phyloP scores from a whole-genome alignment of 2,797 vertebrate species.

The Tenualosa thibaudeaui region DNA sequence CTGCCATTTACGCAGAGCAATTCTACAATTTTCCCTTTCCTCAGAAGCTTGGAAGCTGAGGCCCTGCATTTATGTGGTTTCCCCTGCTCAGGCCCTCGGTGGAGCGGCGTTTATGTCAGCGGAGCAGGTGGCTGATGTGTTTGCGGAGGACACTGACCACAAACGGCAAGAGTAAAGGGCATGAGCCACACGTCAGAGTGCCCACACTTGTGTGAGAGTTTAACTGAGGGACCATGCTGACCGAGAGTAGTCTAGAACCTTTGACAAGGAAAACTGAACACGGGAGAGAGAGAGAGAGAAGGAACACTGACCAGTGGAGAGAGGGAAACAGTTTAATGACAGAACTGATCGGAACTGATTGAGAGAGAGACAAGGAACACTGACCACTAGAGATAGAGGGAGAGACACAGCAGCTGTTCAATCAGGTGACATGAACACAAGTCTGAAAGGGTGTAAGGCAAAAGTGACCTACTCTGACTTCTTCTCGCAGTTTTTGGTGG shows the following conservation, averaged over 20 bases:
- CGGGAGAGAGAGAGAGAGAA: not conserved
- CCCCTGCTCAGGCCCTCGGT: not conserved
- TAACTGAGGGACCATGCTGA: not conserved
- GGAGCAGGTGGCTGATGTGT: not conserved
- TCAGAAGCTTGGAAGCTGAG: not conserved
- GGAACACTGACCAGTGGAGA: not conserved
- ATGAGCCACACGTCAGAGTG: not conserved
- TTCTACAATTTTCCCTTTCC: slow-evolving; percentile 10
- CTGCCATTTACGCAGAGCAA: not conserved
- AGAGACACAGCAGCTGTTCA: not conserved
- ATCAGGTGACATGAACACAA: too few relatives aligned
- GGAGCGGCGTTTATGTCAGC: not conserved
- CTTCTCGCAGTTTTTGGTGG: slow-evolving; percentile 79
- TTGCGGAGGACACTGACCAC: not conserved
- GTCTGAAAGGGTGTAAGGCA: too few relatives aligned
- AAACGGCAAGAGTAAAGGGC: not conserved
- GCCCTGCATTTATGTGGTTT: slow-evolving; percentile 6
- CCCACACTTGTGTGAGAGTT: not conserved
- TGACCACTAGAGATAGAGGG: not conserved
- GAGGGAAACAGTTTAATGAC: not conserved
- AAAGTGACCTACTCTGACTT: slow-evolving; percentile 87
- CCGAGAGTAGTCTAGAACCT: not conserved
- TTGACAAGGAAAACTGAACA: not conserved
- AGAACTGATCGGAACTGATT: not conserved
- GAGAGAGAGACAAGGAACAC: not conserved